phyloP scores from a whole-genome alignment of 2,113 vertebrate species.

The Myanophis thanlyinensis region DNA sequence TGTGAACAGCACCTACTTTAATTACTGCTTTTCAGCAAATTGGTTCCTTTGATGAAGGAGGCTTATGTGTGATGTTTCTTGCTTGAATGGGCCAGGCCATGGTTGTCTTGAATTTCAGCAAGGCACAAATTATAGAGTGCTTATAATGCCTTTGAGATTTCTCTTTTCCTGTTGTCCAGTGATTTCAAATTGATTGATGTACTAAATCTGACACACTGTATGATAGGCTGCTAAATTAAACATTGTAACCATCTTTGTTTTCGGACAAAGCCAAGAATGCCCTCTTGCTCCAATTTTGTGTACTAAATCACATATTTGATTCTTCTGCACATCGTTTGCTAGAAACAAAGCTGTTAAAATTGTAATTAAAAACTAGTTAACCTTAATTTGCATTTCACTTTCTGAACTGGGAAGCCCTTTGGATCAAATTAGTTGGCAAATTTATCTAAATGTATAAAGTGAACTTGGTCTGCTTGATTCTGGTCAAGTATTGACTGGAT shows the following conservation, averaged over 20 bases:
- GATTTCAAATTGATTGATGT: neutral
- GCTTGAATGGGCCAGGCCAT: neutral
- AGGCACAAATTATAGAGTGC: neutral
- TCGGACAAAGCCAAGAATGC: neutral
- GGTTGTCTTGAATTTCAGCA: neutral
- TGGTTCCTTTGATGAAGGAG: neutral
- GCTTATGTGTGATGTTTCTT: neutral
- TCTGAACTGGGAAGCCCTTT: neutral
- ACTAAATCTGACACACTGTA: neutral
- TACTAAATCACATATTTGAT: neutral
- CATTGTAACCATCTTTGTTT: neutral
- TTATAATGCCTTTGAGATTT: neutral
- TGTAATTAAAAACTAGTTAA: neutral
- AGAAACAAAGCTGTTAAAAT: neutral
- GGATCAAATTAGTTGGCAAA: neutral
- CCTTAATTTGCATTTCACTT: neutral
- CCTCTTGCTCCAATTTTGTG: neutral
- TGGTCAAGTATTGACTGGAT: neutral
- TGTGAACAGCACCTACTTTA: neutral
- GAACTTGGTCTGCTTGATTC: neutral
- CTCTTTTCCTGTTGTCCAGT: neutral
- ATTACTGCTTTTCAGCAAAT: neutral
- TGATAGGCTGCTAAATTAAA: neutral
- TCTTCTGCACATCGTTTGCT: neutral
- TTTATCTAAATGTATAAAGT: neutral